Evolutionary conservation across 2,797 vertebrate species (phyloP).

Genomic region (Neomorphus geoffroyi): DNA sequence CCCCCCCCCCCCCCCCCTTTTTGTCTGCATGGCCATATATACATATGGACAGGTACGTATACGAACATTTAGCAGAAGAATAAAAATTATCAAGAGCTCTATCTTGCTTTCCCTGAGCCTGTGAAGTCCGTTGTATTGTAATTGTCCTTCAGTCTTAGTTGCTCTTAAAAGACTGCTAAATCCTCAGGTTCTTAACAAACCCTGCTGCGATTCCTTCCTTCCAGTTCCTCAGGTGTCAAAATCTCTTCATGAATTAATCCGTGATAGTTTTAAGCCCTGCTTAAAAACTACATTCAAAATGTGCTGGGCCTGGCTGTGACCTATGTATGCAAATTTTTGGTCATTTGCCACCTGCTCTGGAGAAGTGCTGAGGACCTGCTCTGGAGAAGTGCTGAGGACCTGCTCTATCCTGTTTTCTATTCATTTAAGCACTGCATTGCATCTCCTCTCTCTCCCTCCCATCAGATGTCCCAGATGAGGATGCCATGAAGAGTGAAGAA

Average conservation of each 20-base stretch:
- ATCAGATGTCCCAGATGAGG: not conserved
- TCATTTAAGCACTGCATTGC: too few relatives aligned
- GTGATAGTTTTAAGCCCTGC: not conserved
- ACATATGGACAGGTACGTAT: not conserved
- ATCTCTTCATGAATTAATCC: not conserved
- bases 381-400: too few relatives aligned
- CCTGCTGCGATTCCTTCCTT: not conserved
- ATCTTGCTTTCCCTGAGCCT: not conserved
- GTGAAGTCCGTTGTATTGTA: not conserved
- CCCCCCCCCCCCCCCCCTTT: fast-evolving
- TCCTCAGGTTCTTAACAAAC: not conserved
- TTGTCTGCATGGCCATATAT: not conserved
- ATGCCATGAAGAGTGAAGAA: not conserved
- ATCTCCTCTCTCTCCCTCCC: not conserved
- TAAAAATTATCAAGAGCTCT: not conserved
- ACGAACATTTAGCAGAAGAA: not conserved
- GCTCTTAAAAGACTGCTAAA: not conserved
- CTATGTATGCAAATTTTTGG: not conserved
- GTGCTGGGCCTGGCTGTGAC: not conserved
- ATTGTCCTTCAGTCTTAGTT: not conserved
- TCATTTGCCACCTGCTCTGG: not conserved
- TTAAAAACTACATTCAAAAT: not conserved
- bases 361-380: not conserved
- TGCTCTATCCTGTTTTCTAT: not conserved
- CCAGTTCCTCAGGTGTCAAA: not conserved